Evolutionary conservation across 2,888 invertebrate genomes (phyloP), one percentile per base, ranked within the genome.

Genomic region (Ochropacha duplaris): DNA sequence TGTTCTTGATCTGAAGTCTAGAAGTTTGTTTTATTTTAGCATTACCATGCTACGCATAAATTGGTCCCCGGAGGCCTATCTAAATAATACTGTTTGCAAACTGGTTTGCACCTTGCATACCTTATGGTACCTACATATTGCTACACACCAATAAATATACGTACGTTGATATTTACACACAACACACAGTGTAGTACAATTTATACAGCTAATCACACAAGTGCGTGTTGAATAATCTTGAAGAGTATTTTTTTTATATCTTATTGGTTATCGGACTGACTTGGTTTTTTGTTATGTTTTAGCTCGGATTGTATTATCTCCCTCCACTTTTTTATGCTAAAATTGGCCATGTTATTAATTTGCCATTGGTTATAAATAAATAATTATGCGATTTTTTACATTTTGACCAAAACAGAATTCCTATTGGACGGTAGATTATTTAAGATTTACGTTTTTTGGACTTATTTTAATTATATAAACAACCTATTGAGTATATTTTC

Each of bases 71-170:
- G 68, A 71, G 68, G 66, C 66, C 66, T 69, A 54, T 57, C 56
- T 60, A 56, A 64, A 59, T 62, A 57, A 61, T 64, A 62, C 58
- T 75, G 67, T 78, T 76, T 75, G 62, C 64, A 56, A 64, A 77
- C 70, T 71, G 61, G 72, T 81, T 82, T 60, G 57, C 71, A 76
- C 65, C 19, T 71, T 54, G 50, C 59, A 54, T 66, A 57, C 59
- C 14, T 49, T 51, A 54, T 44, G n/a, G n/a, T 36, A 26, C 24
- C 39, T n/a, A n/a, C n/a, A n/a, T 44, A 14, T 16, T 11, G 16
- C 26, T n/a, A 12, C 31, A 22, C 26, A 52, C 31, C 34, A 8
- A 52, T 31, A 22, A 19, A 51, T 28, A 16, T 28, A 31, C 16
- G 6, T 28, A 19, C 24, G 24, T 16, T n/a, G n/a, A 26, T 14